These are phyloP conservation scores for Vanessa cardui DNA, from an alignment of 2,888 invertebrate species.

Conservation along the genomic window DNA sequence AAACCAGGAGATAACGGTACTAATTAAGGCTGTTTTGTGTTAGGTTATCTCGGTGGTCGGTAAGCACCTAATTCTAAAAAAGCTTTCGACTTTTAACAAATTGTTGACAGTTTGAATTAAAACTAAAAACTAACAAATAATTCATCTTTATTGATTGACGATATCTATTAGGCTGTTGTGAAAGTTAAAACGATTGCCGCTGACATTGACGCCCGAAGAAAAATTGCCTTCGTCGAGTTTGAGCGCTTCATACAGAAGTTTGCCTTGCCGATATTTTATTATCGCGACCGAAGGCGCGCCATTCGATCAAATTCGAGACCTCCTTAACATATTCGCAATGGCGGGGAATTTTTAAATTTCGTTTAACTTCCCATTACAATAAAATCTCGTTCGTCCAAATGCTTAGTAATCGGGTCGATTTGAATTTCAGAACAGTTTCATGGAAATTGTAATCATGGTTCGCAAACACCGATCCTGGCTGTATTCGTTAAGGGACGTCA, in stretches of 20 bases:
- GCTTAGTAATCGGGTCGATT: slow-evolving; percentile 38
- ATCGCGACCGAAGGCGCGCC: slow-evolving; percentile 39
- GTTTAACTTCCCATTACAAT: slow-evolving; percentile 38
- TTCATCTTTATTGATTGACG: slow-evolving; percentile 28
- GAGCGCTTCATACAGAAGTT: slow-evolving; percentile 43
- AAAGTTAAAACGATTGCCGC: slow-evolving; percentile 69
- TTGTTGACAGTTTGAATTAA: too few species aligned
- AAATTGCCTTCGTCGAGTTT: slow-evolving; percentile 64
- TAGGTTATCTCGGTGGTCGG: too few species aligned
- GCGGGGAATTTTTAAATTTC: slow-evolving; percentile 35
- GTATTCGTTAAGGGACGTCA: slow-evolving; percentile 20
- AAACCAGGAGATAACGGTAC: too few species aligned
- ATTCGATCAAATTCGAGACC: slow-evolving; percentile 43
- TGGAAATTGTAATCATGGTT: slow-evolving; percentile 37
- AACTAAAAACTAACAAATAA: not conserved
- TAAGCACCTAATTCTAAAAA: too few species aligned
- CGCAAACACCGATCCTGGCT: slow-evolving; percentile 33
- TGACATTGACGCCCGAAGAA: slow-evolving; percentile 69
- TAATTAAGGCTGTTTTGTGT: too few species aligned
- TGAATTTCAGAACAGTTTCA: slow-evolving; percentile 41
- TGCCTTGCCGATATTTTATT: slow-evolving; percentile 47
- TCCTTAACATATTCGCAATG: slow-evolving; percentile 29
- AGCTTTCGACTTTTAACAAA: too few species aligned
- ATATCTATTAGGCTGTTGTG: slow-evolving; percentile 43
- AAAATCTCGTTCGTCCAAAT: slow-evolving; percentile 38